Base-by-base conservation (phyloP, 2,797 vertebrate species). In the Chloroceryle inda region DNA sequence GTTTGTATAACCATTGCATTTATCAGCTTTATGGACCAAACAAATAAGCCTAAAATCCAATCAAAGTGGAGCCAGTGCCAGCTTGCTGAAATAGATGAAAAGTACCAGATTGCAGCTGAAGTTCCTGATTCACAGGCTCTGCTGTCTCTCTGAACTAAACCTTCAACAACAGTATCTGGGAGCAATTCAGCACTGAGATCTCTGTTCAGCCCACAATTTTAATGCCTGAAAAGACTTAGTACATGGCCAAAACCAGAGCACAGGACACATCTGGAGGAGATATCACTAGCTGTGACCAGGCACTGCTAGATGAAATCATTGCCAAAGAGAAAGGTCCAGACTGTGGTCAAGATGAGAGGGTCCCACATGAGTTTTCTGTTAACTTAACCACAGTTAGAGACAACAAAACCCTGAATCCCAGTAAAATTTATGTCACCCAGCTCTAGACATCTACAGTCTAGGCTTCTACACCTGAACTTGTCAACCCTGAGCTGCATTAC, bases 381-480 rank as follows among this genome's bases (percentile, higher is more conserved):
- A 35, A 44, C 2, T 5, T 37, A 37, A 18, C 45, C 62, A 56
- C 18, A 75, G 29, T 20, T 53, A 16, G 20, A 12, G 11, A 11
- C 7, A 64, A 21, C 5, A 49, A 61, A 87, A 4, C 11, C 13
- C 56, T 22, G 24, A 64, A 52, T 18, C 10, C 15, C 63, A 37
- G 33, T 6, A 45, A 61, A 82, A 53, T 49, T 15, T 55, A 9
- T 64, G 14, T 37, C 27, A 33, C 13, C 6, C 23, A 44, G 21
- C 11, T 59, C 26, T 19, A 42, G 45, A 38, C 4, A 19, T 21
- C 44, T 16, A 12, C 0, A 0, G 1, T 4, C 20, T 22, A 42
- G 24, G 6, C 10, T 82, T 61, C 40, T n/a, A 20, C 15, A 85
- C 7, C 45, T 56, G 47, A 62, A 14, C 9, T 11, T 23, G 19